phyloP scores from a whole-genome alignment of 2,888 invertebrate species.

The Notocelia uddmanniana region DNA sequence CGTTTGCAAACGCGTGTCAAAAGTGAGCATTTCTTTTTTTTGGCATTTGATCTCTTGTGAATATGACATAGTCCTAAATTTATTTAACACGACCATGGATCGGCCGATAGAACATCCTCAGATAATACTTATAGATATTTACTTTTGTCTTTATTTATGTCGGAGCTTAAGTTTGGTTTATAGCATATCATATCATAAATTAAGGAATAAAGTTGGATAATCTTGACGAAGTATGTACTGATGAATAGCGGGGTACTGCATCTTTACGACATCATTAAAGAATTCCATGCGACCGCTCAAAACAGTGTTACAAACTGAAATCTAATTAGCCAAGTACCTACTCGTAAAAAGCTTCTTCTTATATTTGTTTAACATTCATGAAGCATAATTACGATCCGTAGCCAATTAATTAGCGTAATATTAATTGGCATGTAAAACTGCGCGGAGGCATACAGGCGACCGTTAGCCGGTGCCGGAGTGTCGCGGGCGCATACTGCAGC shows the following conservation, averaged over 20 bases:
- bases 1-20: neutral
- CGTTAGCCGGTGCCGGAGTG: slow-evolving; percentile 18
- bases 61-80: neutral
- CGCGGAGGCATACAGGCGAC: slow-evolving; percentile 19
- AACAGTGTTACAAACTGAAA: slow-evolving; percentile 3
- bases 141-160: too few relatives aligned
- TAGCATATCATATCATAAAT: too few relatives aligned
- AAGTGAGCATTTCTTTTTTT: neutral
- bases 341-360: slow-evolving; percentile 11
- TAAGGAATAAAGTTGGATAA: neutral
- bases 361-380: slow-evolving; percentile 24
- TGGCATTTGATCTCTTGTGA: neutral
- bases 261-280: slow-evolving; percentile 13
- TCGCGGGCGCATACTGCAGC: slow-evolving; percentile 2
- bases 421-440: slow-evolving; percentile 22
- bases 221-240: neutral
- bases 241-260: neutral
- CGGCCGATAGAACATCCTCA: neutral
- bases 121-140: neutral
- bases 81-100: neutral
- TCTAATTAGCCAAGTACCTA: slow-evolving; percentile 10
- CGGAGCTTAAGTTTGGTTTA: too few relatives aligned
- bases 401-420: slow-evolving; percentile 30
- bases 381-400: slow-evolving; percentile 22
- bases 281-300: slow-evolving; percentile 5